Conservation (phyloP, 2,797 vertebrate species). For the Enteromius afrohamiltoni region DNA sequence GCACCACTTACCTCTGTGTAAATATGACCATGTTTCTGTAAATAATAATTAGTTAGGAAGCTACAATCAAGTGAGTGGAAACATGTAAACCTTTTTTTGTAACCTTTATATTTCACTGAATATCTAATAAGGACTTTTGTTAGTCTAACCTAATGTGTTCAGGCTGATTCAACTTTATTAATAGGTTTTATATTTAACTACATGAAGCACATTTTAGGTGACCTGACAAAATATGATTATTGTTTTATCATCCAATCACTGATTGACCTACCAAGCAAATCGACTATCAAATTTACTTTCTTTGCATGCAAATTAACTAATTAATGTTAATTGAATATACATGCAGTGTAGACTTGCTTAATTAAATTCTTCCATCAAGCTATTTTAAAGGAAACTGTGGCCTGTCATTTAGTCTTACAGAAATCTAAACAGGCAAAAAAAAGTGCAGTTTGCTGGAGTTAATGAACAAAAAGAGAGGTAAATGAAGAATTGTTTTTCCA, state of each 20-base stretch:
- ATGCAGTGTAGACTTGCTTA: not conserved
- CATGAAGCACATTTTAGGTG: not conserved
- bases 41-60: constrained; percentile 14
- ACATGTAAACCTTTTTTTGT: constrained; percentile 7
- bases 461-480: constrained; percentile 9
- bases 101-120: constrained; percentile 5
- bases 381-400: not conserved
- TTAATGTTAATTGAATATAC: not conserved
- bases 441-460: not conserved
- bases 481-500: constrained; percentile 15
- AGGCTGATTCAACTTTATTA: not conserved
- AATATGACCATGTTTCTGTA: not conserved
- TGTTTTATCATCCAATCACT: not conserved
- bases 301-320: not conserved
- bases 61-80: not conserved
- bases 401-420: not conserved
- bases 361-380: not conserved
- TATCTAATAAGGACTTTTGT: not conserved
- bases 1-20: not conserved
- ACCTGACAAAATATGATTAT: constrained; percentile 9
- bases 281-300: not conserved
- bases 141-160: not conserved
- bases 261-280: not conserved
- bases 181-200: not conserved
- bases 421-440: not conserved